Evolutionary conservation across 92 coral and sea anemone genomes (phyloP), one percentile per base, ranked within the genome.

Genomic region (Chrysogorgia sp.): DNA sequence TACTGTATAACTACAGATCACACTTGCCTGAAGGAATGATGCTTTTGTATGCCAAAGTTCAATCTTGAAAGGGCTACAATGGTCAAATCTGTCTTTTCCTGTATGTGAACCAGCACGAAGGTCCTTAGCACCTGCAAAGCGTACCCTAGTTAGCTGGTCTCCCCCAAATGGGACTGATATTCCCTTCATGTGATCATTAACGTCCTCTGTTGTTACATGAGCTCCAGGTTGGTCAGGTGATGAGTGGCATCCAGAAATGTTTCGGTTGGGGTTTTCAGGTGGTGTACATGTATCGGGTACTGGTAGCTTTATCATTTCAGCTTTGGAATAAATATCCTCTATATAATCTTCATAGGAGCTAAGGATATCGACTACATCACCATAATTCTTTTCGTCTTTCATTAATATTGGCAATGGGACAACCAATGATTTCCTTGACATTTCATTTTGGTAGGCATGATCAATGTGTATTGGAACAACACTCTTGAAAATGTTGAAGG

Each of bases 41-140:
- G 72, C 78, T 78, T 88, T 84, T 32, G 84, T 56, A 53, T 88
- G 92, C 59, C 76, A 88, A 53, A 77, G 75, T 71, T 88, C 92
- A 22, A 60, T 76, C 56, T 74, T 70, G 60, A 88, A 84, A 21
- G 92, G 92, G 57, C 86, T 76, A 53, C 85, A 69, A 71, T 88
- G 91, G 10, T 83, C 80, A 75, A 87, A 87, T 34, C 86, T n/a
- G 32, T 80, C 88, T 37, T 87, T 83, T 23, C 85, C 85, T 10
- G 74, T 75, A 63, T 74, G 88, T 57, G 77, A 64, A 14, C 88
- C 88, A 14, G 63, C 61, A 0, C 85, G 67, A 12, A 87, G 76
- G 48, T 83, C 85, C 63, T 82, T 87, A 4, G 87, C 85, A 2
- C 87, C 90, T 6, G 81, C 87, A 79, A 87, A 83, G 8, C 87